Percentiles rank a stretch among this genome's conserved stretches.
phyloP scores from a whole-genome alignment of 2,888 invertebrate genomes.

The Acrobasis repandana region DNA sequence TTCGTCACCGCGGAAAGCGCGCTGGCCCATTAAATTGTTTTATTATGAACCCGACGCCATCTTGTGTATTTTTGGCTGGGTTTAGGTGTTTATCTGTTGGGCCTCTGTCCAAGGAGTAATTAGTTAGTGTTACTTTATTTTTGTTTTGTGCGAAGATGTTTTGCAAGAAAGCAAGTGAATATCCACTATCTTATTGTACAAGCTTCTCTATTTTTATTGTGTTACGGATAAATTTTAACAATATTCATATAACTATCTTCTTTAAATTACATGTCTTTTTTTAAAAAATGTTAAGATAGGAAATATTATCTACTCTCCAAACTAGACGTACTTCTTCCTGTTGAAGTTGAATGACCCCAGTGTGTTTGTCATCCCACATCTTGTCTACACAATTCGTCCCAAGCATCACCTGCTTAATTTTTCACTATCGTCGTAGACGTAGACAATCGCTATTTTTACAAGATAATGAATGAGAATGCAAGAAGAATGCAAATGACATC shows the following conservation, averaged over 20 bases:
- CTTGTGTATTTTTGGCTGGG: conserved; percentile 81
- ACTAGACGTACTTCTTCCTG: conserved; percentile 46
- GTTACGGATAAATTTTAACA: background rate
- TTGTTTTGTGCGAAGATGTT: conserved; percentile 51
- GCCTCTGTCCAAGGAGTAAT: conserved; percentile 80
- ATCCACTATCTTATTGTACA: conserved; percentile 2
- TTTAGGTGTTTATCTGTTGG: conserved; percentile 82
- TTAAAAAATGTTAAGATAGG: background rate
- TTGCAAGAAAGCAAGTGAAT: conserved; percentile 39
- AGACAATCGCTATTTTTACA: conserved; percentile 62
- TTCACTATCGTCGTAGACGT: conserved; percentile 62
- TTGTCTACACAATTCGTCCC: conserved; percentile 51
- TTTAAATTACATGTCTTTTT: background rate
- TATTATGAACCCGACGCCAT: conserved; percentile 83
- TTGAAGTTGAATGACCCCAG: conserved; percentile 58
- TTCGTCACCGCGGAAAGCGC: conserved; percentile 83
- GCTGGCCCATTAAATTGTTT: conserved; percentile 83
- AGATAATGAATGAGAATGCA: conserved; percentile 74
- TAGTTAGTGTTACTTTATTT: conserved; percentile 75
- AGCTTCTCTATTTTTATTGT: background rate
- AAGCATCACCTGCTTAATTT: conserved; percentile 71
- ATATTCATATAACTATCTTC: background rate
- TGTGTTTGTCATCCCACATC: conserved; percentile 66
- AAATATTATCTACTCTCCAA: background rate
- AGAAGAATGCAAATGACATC: conserved; percentile 52